Conservation (phyloP, 2,797 vertebrate genomes). For the Rhinogobio ventralis region DNA sequence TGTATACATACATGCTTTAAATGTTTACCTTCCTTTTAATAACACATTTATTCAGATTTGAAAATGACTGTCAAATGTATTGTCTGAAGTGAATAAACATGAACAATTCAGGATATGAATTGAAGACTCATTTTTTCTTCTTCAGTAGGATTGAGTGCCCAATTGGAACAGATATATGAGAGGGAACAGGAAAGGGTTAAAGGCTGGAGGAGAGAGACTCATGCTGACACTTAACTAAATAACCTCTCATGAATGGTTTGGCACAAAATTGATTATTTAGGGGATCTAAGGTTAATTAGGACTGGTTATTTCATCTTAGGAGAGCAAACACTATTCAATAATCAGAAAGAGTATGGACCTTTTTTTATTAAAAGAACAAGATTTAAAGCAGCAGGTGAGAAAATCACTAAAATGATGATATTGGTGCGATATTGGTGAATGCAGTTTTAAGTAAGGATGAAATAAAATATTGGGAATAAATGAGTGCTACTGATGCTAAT, state of each 20-base stretch:
- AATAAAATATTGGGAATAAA: not conserved
- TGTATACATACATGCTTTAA: not conserved
- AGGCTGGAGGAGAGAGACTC: conserved; percentile 61
- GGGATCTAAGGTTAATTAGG: conserved; percentile 19
- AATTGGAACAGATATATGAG: conserved; percentile 92
- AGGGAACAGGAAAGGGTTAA: conserved; percentile 69
- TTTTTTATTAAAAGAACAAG: not conserved
- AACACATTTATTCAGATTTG: not conserved
- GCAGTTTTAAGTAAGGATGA: not conserved
- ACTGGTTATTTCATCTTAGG: conserved; percentile 5
- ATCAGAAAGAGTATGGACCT: not conserved
- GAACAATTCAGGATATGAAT: conserved; percentile 11
- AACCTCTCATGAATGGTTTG: not conserved
- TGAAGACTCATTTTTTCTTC: conserved; percentile 31
- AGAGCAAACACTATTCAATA: not conserved
- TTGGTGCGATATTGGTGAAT: not conserved
- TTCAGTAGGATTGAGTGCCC: conserved; percentile 78
- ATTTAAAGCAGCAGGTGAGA: not conserved
- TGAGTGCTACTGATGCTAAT: not conserved
- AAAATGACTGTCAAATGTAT: not conserved
- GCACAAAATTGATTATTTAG: not conserved
- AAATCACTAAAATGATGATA: not conserved
- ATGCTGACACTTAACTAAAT: conserved; percentile 62
- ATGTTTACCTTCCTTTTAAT: not conserved
- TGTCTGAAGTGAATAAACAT: conserved; percentile 3